Percentiles rank a stretch among this genome's conserved stretches.
These are phyloP conservation scores for Cotesia vestalis DNA, from an alignment of 1,140 invertebrate genomes.

Conservation along the genomic window DNA sequence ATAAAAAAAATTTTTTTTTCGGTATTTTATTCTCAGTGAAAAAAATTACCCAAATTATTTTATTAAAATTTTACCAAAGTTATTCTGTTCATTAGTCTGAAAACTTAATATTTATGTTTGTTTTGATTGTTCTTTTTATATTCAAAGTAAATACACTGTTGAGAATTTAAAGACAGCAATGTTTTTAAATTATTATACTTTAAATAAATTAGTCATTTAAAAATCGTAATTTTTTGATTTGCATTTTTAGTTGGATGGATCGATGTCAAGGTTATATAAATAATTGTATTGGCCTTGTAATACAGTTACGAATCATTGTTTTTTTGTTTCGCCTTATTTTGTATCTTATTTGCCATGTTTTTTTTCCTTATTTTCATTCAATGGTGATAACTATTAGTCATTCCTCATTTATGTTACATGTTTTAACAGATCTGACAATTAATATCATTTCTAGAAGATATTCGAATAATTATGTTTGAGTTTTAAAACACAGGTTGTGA, in stretches of 20 bases:
- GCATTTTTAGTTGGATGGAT: conserved; percentile 36
- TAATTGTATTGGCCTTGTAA: conserved; percentile 32
- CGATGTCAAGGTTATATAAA: conserved; percentile 45
- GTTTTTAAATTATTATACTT: no score
- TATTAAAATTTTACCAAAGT: no score
- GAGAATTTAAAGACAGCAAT: no score
- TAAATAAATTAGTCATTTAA: not conserved
- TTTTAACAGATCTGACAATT: not conserved
- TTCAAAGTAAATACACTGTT: no score
- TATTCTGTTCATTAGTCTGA: no score
- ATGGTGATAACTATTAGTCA: not conserved
- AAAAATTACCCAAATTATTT: no score
- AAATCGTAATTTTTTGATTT: not conserved
- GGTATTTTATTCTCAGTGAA: no score
- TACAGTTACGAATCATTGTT: not conserved
- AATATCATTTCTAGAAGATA: not conserved
- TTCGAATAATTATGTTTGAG: not conserved
- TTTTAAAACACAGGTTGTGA: not conserved
- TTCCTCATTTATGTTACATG: not conserved
- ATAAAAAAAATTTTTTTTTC: no score
- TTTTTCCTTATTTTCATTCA: conserved; percentile 14
- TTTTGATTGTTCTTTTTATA: no score
- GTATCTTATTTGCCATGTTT: conserved; percentile 18
- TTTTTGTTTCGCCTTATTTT: conserved; percentile 17
- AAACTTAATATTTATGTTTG: no score